Evolutionary conservation across 1,140 invertebrate species (phyloP).

Genomic region (Bilobella aurantiaca): DNA sequence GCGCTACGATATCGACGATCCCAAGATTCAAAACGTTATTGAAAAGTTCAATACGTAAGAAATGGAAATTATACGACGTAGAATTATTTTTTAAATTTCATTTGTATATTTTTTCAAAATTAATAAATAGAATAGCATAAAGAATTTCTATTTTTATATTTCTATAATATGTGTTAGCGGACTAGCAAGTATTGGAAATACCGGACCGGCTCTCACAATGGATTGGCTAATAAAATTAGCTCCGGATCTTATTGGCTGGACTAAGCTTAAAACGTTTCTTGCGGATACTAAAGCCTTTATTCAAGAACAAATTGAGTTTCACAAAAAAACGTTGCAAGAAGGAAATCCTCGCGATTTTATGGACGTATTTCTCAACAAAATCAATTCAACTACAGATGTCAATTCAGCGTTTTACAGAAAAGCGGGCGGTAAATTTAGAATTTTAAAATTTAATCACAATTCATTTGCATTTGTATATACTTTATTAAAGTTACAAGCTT

Average conservation of each 20-base stretch:
- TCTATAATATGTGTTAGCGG: background rate
- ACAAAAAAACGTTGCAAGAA: constrained; percentile 54
- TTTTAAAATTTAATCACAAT: background rate
- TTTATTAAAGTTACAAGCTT: too few species aligned
- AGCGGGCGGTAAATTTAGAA: constrained; percentile 2
- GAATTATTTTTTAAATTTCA: background rate
- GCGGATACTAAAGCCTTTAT: constrained; percentile 58
- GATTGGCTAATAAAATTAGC: constrained; percentile 52
- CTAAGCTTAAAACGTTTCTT: constrained; percentile 57
- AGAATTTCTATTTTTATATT: background rate
- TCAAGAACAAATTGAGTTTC: constrained; percentile 58
- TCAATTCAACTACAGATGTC: constrained; percentile 13
- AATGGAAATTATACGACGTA: background rate
- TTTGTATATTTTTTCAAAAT: too few species aligned
- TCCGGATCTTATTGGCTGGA: background rate
- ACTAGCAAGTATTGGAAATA: background rate
- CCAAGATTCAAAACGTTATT: background rate
- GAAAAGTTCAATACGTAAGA: constrained; percentile 4
- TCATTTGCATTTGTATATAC: too few species aligned
- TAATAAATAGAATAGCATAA: background rate
- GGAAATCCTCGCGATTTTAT: constrained; percentile 64
- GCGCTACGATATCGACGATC: constrained; percentile 43
- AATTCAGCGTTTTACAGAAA: background rate
- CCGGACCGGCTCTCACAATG: background rate
- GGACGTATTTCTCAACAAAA: constrained; percentile 61